phyloP scores from a whole-genome alignment of 2,113 vertebrate genomes.

The Apteryx owenii region DNA sequence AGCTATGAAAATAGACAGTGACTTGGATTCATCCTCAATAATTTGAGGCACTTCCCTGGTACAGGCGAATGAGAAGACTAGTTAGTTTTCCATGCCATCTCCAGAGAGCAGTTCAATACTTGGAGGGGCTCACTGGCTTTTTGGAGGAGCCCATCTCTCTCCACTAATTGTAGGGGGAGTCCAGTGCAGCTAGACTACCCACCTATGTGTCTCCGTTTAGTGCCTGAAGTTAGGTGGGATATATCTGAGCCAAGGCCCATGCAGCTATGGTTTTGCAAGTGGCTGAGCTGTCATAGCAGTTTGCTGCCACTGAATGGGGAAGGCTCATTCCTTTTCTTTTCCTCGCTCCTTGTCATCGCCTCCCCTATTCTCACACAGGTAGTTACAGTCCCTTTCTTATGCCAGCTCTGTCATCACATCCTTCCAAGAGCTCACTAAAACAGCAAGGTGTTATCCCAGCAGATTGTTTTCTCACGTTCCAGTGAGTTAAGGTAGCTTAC shows the following conservation, averaged over 20 bases:
- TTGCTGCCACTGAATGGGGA: not conserved
- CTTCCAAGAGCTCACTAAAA: not conserved
- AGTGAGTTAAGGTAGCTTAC: not conserved
- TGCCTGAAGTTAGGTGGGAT: not conserved
- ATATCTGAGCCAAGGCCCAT: not conserved
- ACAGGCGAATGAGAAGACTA: not conserved
- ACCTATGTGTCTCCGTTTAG: not conserved
- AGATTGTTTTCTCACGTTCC: not conserved
- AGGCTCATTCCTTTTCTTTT: not conserved
- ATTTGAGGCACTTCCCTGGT: not conserved
- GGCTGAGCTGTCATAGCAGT: not conserved
- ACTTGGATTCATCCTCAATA: not conserved
- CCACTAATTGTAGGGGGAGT: not conserved
- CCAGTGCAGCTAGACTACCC: not conserved
- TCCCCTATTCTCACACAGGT: not conserved
- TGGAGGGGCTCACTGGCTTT: not conserved
- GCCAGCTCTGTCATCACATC: not conserved
- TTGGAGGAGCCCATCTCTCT: not conserved
- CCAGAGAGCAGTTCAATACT: not conserved
- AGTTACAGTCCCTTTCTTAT: not conserved
- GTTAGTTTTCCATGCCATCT: not conserved
- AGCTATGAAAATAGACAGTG: not conserved
- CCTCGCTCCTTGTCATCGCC: not conserved
- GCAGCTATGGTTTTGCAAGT: fast-evolving
- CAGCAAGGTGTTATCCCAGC: not conserved